Evolutionary conservation across 1,140 invertebrate genomes (phyloP).

Genomic region (Aphidius gifuensis): DNA sequence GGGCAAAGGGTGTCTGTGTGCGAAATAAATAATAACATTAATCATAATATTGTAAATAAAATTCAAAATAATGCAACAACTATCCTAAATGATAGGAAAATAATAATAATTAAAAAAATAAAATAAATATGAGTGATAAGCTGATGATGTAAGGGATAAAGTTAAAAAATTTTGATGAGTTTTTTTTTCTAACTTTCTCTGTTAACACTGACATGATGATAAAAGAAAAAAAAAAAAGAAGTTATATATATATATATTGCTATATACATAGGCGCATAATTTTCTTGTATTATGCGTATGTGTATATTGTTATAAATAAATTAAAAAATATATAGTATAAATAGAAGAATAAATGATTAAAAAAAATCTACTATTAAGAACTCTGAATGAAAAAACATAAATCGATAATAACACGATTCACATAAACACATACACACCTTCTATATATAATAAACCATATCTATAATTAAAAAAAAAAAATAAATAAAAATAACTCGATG

Average conservation of each 20-base stretch:
- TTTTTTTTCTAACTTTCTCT: constrained; percentile 18
- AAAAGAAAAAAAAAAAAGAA: neutral
- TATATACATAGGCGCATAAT: constrained; percentile 31
- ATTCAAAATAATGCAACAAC: too few species aligned
- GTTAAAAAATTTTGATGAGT: constrained; percentile 15
- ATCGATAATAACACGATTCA: constrained; percentile 32
- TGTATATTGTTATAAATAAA: constrained; percentile 30
- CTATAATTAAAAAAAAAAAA: constrained; percentile 34
- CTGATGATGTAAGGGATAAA: too few species aligned
- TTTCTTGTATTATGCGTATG: constrained; percentile 26
- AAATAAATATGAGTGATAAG: too few species aligned
- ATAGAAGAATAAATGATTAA: constrained; percentile 31
- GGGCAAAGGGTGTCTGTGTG: too few species aligned
- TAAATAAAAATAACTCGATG: constrained; percentile 38
- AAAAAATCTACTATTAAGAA: constrained; percentile 34
- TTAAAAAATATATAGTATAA: constrained; percentile 27
- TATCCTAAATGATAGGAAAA: too few species aligned
- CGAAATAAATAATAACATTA: too few species aligned
- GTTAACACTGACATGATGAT: neutral
- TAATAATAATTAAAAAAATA: too few species aligned
- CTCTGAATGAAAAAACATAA: constrained; percentile 29
- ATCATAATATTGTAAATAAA: neutral
- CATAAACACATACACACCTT: constrained; percentile 27
- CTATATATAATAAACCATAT: constrained; percentile 43
- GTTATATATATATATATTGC: constrained; percentile 25